Percentiles rank a stretch among this genome's conserved stretches.
phyloP scores from a whole-genome alignment of 2,888 invertebrate genomes.

The Yponomeuta cagnagella region DNA sequence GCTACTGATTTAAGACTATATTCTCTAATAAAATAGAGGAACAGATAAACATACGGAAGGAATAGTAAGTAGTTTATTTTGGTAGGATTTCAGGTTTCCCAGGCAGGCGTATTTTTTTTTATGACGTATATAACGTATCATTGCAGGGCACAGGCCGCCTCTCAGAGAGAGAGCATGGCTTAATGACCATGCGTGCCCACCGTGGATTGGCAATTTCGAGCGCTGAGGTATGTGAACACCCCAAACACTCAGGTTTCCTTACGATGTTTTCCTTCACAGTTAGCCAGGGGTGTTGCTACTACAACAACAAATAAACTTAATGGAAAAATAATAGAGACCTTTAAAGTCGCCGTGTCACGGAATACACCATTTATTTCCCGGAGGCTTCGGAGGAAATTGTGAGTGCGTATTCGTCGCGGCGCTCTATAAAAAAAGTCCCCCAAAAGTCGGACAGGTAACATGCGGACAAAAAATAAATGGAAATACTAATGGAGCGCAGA shows the following conservation, averaged over 20 bases:
- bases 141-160: too few species aligned
- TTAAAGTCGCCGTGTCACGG: constrained; percentile 30
- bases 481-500: constrained; percentile 73
- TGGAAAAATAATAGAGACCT: constrained; percentile 52
- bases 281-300: too few species aligned
- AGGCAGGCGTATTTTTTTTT: neutral
- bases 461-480: constrained; percentile 73
- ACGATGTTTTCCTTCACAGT: too few species aligned
- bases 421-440: constrained; percentile 66
- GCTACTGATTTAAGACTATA: constrained; percentile 21
- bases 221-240: too few species aligned
- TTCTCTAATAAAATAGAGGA: neutral
- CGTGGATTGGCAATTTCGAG: too few species aligned
- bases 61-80: too few species aligned
- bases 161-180: too few species aligned
- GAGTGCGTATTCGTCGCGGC: constrained; percentile 61
- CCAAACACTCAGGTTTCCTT: too few species aligned
- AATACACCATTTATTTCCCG: constrained; percentile 65
- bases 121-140: too few species aligned
- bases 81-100: neutral
- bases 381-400: constrained; percentile 64
- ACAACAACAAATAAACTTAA: constrained; percentile 31
- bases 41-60: neutral
- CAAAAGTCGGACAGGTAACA: constrained; percentile 65
- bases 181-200: too few species aligned